Conservation (phyloP, 2,113 vertebrate genomes). For the Rafetus swinhoei region DNA sequence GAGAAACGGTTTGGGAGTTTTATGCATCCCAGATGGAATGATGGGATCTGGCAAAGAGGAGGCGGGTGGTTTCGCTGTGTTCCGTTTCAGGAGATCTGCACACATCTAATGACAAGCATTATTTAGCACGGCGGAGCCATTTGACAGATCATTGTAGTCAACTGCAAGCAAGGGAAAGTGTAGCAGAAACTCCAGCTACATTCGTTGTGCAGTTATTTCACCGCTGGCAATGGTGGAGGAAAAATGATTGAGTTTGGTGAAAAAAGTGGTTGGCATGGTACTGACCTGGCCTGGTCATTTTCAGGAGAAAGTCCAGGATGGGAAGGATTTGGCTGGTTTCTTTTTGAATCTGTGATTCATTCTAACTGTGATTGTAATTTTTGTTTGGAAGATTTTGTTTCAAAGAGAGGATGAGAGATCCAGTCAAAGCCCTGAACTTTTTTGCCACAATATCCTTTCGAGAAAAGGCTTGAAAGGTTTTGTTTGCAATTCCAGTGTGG, state of each 20-base stretch:
- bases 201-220: neutral
- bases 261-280: neutral
- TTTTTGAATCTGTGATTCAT: neutral
- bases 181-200: neutral
- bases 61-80: neutral
- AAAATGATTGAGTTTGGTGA: neutral
- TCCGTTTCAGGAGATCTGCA: neutral
- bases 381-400: neutral
- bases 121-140: neutral
- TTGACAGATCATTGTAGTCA: neutral
- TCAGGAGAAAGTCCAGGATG: neutral
- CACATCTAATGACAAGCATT: neutral
- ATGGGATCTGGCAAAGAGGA: neutral
- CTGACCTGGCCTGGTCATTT: neutral
- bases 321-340: neutral
- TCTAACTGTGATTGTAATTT: neutral
- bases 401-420: neutral
- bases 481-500: constrained; percentile 27
- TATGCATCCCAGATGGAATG: neutral
- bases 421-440: neutral
- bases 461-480: constrained; percentile 56
- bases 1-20: neutral
- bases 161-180: neutral
- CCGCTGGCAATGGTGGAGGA: too few species aligned
- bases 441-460: constrained; percentile 34